phyloP scores from a whole-genome alignment of 2,888 invertebrate genomes.

The Ichneumon xanthorius region DNA sequence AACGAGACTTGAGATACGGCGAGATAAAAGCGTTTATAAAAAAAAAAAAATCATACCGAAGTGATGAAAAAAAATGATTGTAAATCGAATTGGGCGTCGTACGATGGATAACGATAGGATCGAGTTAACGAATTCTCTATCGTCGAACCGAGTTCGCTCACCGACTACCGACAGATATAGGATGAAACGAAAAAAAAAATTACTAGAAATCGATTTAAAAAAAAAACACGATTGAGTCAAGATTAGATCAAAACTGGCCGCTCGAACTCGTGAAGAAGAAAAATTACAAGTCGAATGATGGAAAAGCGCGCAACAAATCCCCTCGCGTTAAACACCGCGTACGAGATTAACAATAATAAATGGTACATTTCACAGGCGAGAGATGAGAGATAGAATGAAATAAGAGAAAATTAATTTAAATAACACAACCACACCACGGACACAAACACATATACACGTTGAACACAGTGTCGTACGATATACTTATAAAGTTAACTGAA shows the following conservation, averaged over 20 bases:
- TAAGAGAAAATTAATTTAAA: conserved; percentile 14
- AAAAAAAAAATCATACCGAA: conserved; percentile 5
- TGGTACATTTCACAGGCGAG: neutral
- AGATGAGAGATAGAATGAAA: conserved; percentile 13
- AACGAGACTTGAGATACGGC: neutral
- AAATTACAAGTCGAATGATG: conserved; percentile 35
- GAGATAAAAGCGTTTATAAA: neutral
- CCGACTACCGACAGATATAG: conserved; percentile 17
- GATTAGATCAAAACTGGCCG: neutral
- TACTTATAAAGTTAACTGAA: conserved; percentile 73
- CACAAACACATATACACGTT: conserved; percentile 56
- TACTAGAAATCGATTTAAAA: conserved; percentile 10
- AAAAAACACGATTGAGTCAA: neutral
- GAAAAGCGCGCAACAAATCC: conserved; percentile 30
- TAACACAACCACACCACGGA: conserved; percentile 48
- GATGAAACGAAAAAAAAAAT: conserved; percentile 31
- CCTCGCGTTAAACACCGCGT: neutral
- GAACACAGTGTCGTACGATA: conserved; percentile 73
- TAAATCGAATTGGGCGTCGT: neutral
- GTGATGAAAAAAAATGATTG: neutral
- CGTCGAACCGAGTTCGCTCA: conserved; percentile 1
- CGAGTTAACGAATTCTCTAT: neutral
- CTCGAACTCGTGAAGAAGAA: conserved; percentile 2
- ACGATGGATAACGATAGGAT: neutral
- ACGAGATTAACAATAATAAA: conserved; percentile 7